Evolutionary conservation across 2,113 vertebrate genomes (phyloP).

Genomic region (Synchiropus splendidus): DNA sequence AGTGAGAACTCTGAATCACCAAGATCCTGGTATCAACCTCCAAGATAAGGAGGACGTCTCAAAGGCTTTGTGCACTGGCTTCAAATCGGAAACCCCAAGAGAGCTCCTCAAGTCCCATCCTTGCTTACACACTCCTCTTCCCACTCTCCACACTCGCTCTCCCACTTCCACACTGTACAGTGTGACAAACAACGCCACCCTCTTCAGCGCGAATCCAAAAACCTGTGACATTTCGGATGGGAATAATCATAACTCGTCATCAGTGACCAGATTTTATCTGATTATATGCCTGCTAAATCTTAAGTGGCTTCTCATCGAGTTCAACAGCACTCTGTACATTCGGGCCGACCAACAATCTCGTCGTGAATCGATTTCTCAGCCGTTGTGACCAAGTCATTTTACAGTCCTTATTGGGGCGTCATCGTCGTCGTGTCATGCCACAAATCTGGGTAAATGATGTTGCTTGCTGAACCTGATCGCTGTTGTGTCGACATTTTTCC

Average conservation of each 20-base stretch:
- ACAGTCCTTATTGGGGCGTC: no score
- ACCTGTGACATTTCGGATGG: constrained; percentile 50
- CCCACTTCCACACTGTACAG: constrained; percentile 35
- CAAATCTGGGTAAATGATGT: no score
- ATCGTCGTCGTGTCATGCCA: no score
- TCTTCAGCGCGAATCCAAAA: constrained; percentile 48
- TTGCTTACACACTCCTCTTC: constrained; percentile 33
- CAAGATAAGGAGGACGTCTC: constrained; percentile 50
- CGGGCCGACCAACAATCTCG: no score
- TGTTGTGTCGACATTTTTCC: no score
- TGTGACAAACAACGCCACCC: constrained; percentile 53
- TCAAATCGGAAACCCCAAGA: constrained; percentile 48
- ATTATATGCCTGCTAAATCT: constrained; percentile 37
- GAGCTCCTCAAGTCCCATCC: constrained; percentile 37
- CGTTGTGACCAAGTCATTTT: constrained; percentile 58
- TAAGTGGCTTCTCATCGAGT: constrained; percentile 52
- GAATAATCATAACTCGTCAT: constrained; percentile 52
- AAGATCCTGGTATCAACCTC: constrained; percentile 52
- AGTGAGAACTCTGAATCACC: no score
- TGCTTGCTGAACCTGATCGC: no score
- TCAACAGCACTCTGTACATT: no score
- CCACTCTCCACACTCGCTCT: constrained; percentile 34
- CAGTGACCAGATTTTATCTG: constrained; percentile 45
- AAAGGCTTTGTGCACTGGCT: constrained; percentile 52
- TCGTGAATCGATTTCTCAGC: constrained; percentile 60